Evolutionary conservation across 2,888 invertebrate genomes (phyloP).

Genomic region (Thereva nobilitata): DNA sequence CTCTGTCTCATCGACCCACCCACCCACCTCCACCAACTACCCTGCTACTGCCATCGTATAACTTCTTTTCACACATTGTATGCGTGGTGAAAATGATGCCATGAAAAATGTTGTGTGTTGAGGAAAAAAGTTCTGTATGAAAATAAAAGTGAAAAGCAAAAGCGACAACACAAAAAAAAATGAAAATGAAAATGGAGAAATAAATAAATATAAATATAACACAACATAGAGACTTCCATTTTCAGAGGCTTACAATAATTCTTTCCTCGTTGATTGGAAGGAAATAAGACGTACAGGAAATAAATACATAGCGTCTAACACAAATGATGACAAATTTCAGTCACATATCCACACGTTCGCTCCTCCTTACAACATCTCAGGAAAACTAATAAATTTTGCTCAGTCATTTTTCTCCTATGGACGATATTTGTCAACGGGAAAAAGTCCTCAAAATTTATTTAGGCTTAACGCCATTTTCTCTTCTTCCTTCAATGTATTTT

Average conservation of each 20-base stretch:
- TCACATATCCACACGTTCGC: background rate
- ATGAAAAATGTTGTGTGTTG: too few relatives aligned
- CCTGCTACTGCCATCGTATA: too few relatives aligned
- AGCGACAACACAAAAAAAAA: too few relatives aligned
- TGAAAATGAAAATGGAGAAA: background rate
- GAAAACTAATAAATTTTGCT: constrained; percentile 11
- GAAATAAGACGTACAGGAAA: constrained; percentile 7
- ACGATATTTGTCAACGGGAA: constrained; percentile 13
- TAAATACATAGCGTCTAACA: background rate
- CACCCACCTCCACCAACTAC: too few relatives aligned
- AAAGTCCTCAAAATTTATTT: constrained; percentile 20
- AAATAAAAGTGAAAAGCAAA: too few relatives aligned
- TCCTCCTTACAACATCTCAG: background rate
- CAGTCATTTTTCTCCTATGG: constrained; percentile 14
- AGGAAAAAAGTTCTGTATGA: too few relatives aligned
- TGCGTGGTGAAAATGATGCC: too few relatives aligned
- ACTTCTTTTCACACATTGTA: too few relatives aligned
- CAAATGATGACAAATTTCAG: constrained; percentile 13
- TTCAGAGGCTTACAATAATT: constrained; percentile 7
- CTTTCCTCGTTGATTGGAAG: constrained; percentile 11
- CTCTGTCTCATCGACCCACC: too few relatives aligned
- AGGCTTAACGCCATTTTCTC: constrained; percentile 4
- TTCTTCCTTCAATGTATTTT: background rate
- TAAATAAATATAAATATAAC: background rate
- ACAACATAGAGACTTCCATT: background rate